Evolutionary conservation across 2,113 vertebrate species (phyloP).

Genomic region (Ochotona curzoniae): DNA sequence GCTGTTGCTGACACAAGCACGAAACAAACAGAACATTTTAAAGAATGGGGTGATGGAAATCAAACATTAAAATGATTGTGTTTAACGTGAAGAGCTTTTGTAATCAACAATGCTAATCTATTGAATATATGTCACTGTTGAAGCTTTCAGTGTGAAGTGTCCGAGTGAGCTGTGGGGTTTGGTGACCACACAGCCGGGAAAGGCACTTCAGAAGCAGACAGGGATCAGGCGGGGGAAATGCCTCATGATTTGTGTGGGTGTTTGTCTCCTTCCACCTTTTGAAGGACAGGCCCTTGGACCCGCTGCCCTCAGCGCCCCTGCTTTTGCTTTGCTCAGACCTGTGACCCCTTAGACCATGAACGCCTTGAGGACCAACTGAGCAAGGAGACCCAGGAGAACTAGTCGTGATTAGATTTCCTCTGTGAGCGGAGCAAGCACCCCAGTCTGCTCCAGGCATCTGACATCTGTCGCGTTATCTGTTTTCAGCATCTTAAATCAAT

Average conservation of each 20-base stretch:
- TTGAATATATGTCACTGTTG: neutral
- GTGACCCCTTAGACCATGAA: neutral
- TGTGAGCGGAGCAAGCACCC: neutral
- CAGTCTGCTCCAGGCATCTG: neutral
- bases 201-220: neutral
- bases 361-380: neutral
- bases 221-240: neutral
- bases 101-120: neutral
- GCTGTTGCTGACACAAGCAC: neutral
- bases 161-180: neutral
- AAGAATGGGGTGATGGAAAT: neutral
- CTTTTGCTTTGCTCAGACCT: neutral
- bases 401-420: neutral
- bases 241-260: neutral
- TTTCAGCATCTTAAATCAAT: neutral
- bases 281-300: no score
- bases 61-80: constrained; percentile 34
- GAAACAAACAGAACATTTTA: neutral
- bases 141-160: neutral
- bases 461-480: neutral
- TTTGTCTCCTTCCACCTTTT: neutral
- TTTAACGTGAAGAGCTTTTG: neutral
- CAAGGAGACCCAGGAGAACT: neutral
- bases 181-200: neutral
- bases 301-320: neutral